Base-by-base conservation (phyloP, 1,140 invertebrate species). In the Drosophila prosaltans region DNA sequence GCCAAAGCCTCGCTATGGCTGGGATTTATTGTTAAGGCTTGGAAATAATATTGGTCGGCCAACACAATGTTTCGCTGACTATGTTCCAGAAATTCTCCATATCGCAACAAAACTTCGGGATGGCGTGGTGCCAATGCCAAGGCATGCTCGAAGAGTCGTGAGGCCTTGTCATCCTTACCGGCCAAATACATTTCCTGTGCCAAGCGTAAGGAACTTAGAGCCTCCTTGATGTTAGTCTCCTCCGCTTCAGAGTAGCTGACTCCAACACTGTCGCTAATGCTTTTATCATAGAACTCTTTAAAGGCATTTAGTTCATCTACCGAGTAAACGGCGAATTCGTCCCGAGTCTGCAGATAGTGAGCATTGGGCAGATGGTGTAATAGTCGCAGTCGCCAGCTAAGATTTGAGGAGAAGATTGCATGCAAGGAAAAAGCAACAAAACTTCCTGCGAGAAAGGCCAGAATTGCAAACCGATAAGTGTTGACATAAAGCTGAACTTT, bases 1-100 rank as follows among this genome's bases (percentile, higher is more conserved):
- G 93, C 94, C 6, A 98, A 91, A 2, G 98, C 97, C 84, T 94
- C 95, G 16, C 94, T 93, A 92, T 99, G 97, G 57, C 95, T 94
- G 0, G 98, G 98, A 92, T 96, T 95, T 63, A 96, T 95, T 41
- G 95, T 95, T 45, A 99, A 93, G 6, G 98, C 98, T 68, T 93
- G 93, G 76, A 94, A 94, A 92, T 98, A 99, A 74, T 98, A 94
- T 83, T 97, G 96, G 93, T 99, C 97, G 3, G 98, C 98, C 91
- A 95, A 94, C 1, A 99, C 94, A 26, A 99, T 93, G 93, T 99
- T 97, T 36, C 97, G 95, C 76, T 97, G 94, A 16, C 95, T 95
- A 64, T 96, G 94, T 92, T 99, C 98, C 28, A 99, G 92, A 92
- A 98, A 98, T 93, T 99, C 97, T 30, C 98, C 98, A 93, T 98